Evolutionary conservation across 2,888 invertebrate species (phyloP), one percentile per base, ranked within the genome.

Genomic region (Drosophila pegasa): DNA sequence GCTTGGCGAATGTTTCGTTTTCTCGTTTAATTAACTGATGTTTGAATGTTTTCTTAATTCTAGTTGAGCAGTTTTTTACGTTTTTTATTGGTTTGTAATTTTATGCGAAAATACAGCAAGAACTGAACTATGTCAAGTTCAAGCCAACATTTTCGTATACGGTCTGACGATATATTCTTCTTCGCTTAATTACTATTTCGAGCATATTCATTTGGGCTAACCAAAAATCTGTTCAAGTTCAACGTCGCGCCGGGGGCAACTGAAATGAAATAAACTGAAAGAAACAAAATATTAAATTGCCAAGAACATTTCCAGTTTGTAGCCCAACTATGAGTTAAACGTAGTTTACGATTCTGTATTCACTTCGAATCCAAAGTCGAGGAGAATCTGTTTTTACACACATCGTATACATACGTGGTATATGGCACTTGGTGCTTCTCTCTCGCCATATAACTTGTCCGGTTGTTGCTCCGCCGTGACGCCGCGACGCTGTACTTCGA

Each of bases 121-220:
- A 58, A 55, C 51, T 29, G 14, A 41, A 59, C 54, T 86, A 57
- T 88, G 83, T 83, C 83, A 84, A 84, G 83, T 86, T 86, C 88
- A 86, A 70, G 64, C 54, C 33, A 16, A 9, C 16, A 55, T 41
- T 63, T 64, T 52, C 35, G 16, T 16, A 59, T 73, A 61, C 62
- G 65, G 60, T 62, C 77, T 59, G 62, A 43, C 57, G 75, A 78
- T 75, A 55, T 87, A 81, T 85, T 82, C 82, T 83, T 82, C 51
- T 35, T 27, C 18, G 38, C 58, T 75, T 50, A 64, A 76, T 66
- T 65, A 70, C 60, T 43, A 56, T 66, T 75, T 58, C 33, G 52
- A 50, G 58, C 70, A 55, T 60, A 66, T 68, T 60, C 58, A 63
- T 59, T 57, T 57, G 56, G 56, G 62, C 25, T 40, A 54, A 55